phyloP scores from a whole-genome alignment of 2,888 invertebrate species.

The Hydroisotoma schaefferi region DNA sequence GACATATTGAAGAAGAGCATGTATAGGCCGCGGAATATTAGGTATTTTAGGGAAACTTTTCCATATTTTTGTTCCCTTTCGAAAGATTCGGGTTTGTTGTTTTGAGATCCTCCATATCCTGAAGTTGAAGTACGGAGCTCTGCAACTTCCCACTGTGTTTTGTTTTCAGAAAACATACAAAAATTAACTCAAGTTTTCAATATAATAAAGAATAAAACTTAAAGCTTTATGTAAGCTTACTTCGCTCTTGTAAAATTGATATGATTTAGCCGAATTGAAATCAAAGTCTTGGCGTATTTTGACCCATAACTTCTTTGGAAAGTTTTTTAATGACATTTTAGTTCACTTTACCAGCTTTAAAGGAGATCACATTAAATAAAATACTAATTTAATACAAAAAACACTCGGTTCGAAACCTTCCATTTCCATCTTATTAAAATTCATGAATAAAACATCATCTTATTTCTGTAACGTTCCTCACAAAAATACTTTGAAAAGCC shows the following conservation, averaged over 20 bases:
- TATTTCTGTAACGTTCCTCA: no score
- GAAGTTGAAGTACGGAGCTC: background rate
- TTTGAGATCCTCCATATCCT: background rate
- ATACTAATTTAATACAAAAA: background rate
- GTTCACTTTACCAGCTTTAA: background rate
- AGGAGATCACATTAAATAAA: background rate
- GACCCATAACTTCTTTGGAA: background rate
- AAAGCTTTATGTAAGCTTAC: constrained; percentile 1
- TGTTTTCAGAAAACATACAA: background rate
- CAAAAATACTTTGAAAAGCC: no score
- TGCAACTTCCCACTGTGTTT: constrained; percentile 1
- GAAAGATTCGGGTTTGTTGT: background rate
- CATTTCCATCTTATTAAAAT: no score
- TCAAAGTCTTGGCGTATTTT: background rate
- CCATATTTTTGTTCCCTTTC: background rate
- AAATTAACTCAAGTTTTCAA: background rate
- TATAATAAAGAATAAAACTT: background rate
- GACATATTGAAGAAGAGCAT: constrained; percentile 16
- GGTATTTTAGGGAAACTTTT: constrained; percentile 6
- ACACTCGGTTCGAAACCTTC: no score
- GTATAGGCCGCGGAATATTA: constrained; percentile 22
- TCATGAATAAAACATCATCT: no score
- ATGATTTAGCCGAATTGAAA: background rate
- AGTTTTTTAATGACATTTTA: background rate
- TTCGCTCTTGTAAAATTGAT: constrained; percentile 8